Percentiles rank a stretch among this genome's conserved stretches.
Evolutionary conservation across 2,113 vertebrate species (phyloP).

Genomic region (Strigops habroptila): DNA sequence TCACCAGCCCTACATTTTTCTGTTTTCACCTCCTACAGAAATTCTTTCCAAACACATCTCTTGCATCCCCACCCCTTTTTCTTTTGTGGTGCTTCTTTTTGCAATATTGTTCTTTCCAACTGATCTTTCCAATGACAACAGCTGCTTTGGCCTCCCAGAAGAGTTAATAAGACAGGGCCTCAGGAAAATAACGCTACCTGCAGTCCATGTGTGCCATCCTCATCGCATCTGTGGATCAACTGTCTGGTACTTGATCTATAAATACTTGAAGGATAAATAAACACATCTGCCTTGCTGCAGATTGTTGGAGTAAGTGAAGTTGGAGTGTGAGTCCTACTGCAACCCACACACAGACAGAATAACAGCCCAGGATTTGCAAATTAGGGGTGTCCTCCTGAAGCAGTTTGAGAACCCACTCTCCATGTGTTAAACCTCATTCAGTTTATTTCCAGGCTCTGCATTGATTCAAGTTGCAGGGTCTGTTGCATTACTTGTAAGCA

Average conservation of each 20-base stretch:
- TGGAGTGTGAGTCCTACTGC: rapidly evolving
- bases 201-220: neutral
- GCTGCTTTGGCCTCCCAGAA: neutral
- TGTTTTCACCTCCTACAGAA: neutral
- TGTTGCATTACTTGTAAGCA: neutral
- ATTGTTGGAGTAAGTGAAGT: neutral
- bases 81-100: neutral
- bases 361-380: neutral
- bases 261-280: neutral
- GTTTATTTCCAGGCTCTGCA: neutral
- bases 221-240: neutral
- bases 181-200: neutral
- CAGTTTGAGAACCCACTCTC: neutral
- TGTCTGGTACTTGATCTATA: neutral
- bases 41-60: neutral
- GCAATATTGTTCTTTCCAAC: neutral
- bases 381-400: neutral
- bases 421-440: neutral
- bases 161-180: neutral
- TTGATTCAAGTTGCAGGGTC: neutral
- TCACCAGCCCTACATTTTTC: neutral
- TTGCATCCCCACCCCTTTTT: neutral
- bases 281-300: neutral
- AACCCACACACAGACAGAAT: neutral
- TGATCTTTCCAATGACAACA: neutral